These are phyloP conservation scores for Salvelinus sp. DNA, from an alignment of 2,113 vertebrate species.

Conservation along the genomic window DNA sequence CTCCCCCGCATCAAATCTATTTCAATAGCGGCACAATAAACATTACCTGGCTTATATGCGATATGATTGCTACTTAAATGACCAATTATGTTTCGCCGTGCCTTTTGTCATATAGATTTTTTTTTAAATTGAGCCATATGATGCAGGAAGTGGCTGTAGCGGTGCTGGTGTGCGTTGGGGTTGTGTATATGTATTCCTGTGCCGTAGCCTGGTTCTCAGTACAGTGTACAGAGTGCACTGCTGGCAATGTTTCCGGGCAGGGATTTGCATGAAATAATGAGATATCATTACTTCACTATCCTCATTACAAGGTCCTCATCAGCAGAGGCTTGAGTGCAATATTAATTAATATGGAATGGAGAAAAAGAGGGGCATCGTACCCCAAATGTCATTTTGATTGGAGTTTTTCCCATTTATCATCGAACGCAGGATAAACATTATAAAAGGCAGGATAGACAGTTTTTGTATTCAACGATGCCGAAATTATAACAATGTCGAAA, in stretches of 20 bases:
- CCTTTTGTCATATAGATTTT: slow-evolving; percentile 61
- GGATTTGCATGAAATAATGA: slow-evolving; percentile 66
- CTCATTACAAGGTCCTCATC: slow-evolving; percentile 75
- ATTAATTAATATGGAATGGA: slow-evolving; percentile 65
- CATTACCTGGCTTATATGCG: slow-evolving; percentile 47
- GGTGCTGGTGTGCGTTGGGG: not conserved
- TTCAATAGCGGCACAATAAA: slow-evolving; percentile 36
- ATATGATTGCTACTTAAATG: slow-evolving; percentile 60
- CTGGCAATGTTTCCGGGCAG: slow-evolving; percentile 56
- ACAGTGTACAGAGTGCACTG: slow-evolving; percentile 20
- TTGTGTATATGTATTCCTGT: slow-evolving; percentile 42
- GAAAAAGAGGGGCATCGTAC: slow-evolving; percentile 19
- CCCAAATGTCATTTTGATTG: slow-evolving; percentile 60
- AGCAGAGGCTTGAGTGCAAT: slow-evolving; percentile 57
- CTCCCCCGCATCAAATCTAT: slow-evolving; percentile 42
- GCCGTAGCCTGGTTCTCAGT: slow-evolving; percentile 31
- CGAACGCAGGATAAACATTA: no score
- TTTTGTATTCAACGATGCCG: slow-evolving; percentile 30
- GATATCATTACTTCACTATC: slow-evolving; percentile 74
- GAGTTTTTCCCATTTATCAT: slow-evolving; percentile 27
- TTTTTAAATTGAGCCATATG: slow-evolving; percentile 43
- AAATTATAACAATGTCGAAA: no score
- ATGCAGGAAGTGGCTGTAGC: slow-evolving; percentile 36
- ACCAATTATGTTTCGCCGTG: slow-evolving; percentile 50
- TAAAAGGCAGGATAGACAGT: slow-evolving; percentile 4